Evolutionary conservation across 2,888 invertebrate genomes (phyloP).

Genomic region (Endotricha flammealis): DNA sequence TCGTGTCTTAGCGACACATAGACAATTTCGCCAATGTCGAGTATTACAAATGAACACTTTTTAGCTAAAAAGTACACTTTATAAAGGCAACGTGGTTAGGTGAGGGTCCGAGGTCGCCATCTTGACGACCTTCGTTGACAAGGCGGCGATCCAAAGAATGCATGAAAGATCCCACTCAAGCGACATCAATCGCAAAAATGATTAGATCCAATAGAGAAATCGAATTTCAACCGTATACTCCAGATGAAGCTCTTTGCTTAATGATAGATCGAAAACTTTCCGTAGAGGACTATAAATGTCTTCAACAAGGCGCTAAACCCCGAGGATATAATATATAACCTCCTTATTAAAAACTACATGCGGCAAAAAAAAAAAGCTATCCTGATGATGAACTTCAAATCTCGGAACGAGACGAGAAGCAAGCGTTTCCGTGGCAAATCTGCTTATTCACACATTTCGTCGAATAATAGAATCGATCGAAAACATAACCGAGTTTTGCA

Average conservation of each 20-base stretch:
- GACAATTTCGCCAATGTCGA: no score
- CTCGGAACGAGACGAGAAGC: conserved; percentile 14
- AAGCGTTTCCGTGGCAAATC: conserved; percentile 7
- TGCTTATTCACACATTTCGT: conserved; percentile 13
- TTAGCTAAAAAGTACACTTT: no score
- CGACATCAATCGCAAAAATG: no score
- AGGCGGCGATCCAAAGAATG: no score
- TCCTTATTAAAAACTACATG: conserved; percentile 13
- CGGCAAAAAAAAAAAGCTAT: conserved; percentile 13
- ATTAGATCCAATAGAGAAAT: no score
- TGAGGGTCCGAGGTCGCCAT: no score
- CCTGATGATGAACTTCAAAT: conserved; percentile 9
- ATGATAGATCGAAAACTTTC: conserved; percentile 13
- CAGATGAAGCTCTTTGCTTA: conserved; percentile 11
- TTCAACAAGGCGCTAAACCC: conserved; percentile 9
- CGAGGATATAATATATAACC: conserved; percentile 11
- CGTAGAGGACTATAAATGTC: conserved; percentile 8
- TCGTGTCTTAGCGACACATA: no score
- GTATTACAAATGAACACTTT: no score
- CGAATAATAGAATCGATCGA: conserved; percentile 8
- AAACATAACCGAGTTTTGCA: conserved; percentile 3
- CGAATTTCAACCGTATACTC: no score
- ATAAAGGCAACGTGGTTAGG: no score
- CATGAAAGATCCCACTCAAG: no score
- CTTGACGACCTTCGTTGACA: no score